phyloP scores from a whole-genome alignment of 1,140 invertebrate genomes.

The Hormaphis cornu region DNA sequence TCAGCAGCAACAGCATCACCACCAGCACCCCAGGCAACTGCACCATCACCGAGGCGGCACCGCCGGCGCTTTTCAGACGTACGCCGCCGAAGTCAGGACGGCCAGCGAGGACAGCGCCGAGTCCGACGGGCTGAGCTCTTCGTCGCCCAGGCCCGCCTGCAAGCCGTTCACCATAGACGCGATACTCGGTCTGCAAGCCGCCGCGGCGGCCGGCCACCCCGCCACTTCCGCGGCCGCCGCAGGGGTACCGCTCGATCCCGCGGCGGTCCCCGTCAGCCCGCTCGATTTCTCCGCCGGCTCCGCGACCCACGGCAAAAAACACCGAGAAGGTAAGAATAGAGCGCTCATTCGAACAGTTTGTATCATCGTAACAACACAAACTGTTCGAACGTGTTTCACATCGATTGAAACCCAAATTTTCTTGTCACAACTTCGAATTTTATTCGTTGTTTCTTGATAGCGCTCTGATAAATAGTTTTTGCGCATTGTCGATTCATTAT shows the following conservation, averaged over 20 bases:
- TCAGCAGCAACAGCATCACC: not conserved
- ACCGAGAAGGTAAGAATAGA: constrained; percentile 2
- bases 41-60: not conserved
- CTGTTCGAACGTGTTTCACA: not conserved
- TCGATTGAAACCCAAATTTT: not conserved
- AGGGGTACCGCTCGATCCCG: not conserved
- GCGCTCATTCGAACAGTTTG: no score
- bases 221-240: not conserved
- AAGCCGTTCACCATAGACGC: constrained; percentile 73
- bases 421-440: not conserved
- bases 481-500: no score
- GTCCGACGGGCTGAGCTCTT: constrained; percentile 9
- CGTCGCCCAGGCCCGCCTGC: constrained; percentile 31
- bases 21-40: not conserved
- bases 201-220: constrained; percentile 34
- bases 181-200: constrained; percentile 54
- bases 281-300: constrained; percentile 31
- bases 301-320: not conserved
- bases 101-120: constrained; percentile 27
- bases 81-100: not conserved
- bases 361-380: no score
- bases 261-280: constrained; percentile 8
- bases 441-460: not conserved
- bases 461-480: not conserved
- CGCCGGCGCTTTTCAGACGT: not conserved